A percentile compares a stretch with the other conserved stretches of the same genome.
Evolutionary conservation across 2,113 vertebrate species (phyloP).

Genomic region (Ciconia stormi): DNA sequence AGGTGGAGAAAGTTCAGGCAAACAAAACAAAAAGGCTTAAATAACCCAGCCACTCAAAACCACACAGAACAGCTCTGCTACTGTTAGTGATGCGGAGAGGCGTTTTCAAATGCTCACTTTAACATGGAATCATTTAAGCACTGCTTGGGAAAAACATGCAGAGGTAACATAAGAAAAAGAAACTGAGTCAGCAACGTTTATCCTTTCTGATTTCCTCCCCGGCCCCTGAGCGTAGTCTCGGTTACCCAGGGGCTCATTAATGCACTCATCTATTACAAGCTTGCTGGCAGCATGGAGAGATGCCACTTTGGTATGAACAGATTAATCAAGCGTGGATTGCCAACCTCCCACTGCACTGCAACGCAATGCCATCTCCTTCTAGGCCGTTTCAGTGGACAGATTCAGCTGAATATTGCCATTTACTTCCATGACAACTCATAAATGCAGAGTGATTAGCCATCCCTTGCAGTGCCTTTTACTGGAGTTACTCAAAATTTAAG

Average conservation of each 20-base stretch:
- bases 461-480: not conserved
- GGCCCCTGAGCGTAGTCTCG: rapidly evolving
- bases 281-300: not conserved
- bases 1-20: not conserved
- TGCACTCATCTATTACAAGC: not conserved
- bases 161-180: not conserved
- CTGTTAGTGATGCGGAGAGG: not conserved
- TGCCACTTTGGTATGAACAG: not conserved
- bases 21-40: not conserved
- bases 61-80: not conserved
- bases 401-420: not conserved
- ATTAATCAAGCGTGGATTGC: not conserved
- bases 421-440: not conserved
- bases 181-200: not conserved
- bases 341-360: not conserved
- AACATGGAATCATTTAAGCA: not conserved
- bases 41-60: not conserved
- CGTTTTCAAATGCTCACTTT: not conserved
- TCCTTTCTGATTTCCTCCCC: not conserved
- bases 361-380: not conserved
- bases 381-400: not conserved
- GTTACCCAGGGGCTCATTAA: not conserved
- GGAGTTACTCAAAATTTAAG: not conserved
- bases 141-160: not conserved
- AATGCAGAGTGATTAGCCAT: not conserved